Base-by-base conservation (phyloP, 1,140 invertebrate genomes). In the Solenopsis invicta region DNA sequence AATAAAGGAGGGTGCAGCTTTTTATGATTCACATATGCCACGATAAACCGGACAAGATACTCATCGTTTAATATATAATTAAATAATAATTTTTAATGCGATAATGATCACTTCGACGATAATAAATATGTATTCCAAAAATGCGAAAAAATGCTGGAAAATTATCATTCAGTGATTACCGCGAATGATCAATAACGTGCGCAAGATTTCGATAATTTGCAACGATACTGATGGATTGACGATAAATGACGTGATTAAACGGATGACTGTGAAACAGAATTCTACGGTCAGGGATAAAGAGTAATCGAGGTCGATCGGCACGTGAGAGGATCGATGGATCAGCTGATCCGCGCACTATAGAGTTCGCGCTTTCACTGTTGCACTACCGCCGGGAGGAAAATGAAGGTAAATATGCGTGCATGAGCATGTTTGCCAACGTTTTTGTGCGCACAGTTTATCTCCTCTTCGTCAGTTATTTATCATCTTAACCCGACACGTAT, bases 241-340 rank as follows among this genome's bases (percentile, higher is more conserved):
- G n/a, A 24, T 54, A 54, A 54, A 54, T 41, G 1, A 54, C 2
- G 34, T 5, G 52, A 48, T 81, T 77, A 8, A n/a, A 4, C 21
- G 34, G n/a, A 13, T 66, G 24, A 52, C 29, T 50, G 12, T 81
- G 3, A 69, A 41, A 8, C 24, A 41, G 21, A 81, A 81, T 81
- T 81, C 29, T 81, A 3, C 2, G 13, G 37, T 59, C 45, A 21
- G n/a, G 2, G 4, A 34, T 13, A 29, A 61, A n/a, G 13, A n/a
- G 4, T 48, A 72, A 29, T 9, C 18, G 24, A 16, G 2, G 48
- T 48, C 48, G 10, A 71, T 78, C 10, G 45, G 12, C 10, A 9
- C 50, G 3, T 59, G 74, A 85, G 45, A 75, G 69, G 37, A 78
- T 88, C 74, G 76, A 88, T 89, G 50, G 52, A 41, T 74, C 74